A percentile compares a stretch with the other conserved stretches of the same genome.
Conservation (phyloP, 2,113 vertebrate species). For the Amazona vittata region DNA sequence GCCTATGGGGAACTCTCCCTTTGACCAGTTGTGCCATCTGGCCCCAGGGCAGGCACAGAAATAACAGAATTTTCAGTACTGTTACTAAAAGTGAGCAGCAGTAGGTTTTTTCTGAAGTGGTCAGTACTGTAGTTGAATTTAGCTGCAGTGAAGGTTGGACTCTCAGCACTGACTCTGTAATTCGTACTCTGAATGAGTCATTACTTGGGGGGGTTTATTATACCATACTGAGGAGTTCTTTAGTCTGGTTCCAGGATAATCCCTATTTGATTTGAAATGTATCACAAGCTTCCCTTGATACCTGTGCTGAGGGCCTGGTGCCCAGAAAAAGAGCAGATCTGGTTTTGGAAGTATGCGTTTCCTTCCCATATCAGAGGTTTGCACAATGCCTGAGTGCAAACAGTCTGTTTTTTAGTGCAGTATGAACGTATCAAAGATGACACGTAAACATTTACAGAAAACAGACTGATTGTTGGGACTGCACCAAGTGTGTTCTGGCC, state of each 20-base stretch:
- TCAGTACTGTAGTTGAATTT: neutral
- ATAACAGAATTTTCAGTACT: neutral
- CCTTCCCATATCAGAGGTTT: neutral
- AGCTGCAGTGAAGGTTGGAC: neutral
- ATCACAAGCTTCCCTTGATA: neutral
- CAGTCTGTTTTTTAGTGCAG: neutral
- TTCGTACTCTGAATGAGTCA: neutral
- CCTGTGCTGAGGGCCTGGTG: neutral
- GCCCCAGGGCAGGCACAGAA: neutral
- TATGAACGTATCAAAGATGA: neutral
- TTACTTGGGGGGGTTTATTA: neutral
- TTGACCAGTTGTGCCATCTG: neutral
- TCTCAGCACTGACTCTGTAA: neutral
- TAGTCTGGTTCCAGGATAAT: neutral
- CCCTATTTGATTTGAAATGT: neutral
- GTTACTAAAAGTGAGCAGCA: neutral
- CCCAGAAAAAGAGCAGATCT: neutral
- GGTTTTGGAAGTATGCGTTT: neutral
- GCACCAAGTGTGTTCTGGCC: neutral
- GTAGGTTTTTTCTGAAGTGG: neutral
- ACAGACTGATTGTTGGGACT: neutral
- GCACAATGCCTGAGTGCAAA: accelerated
- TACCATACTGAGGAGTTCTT: neutral
- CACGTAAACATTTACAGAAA: neutral
- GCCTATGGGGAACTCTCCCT: neutral